phyloP scores from a whole-genome alignment of 2,797 vertebrate genomes.

The Crocodylus rhombifer region DNA sequence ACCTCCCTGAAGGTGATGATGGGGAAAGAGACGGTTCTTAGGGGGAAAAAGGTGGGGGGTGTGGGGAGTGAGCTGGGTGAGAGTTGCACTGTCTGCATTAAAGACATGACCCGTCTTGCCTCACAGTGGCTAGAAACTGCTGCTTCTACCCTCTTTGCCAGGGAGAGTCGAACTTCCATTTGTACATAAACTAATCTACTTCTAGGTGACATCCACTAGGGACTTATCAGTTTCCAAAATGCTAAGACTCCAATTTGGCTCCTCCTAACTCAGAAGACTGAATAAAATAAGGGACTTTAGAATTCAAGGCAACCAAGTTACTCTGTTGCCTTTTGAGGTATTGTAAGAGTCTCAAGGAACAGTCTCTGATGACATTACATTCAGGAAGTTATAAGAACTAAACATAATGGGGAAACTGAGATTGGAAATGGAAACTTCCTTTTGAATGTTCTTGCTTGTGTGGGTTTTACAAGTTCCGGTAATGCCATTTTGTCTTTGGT shows the following conservation, averaged over 20 bases:
- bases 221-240: background rate
- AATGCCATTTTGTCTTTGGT: background rate
- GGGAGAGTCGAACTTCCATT: background rate
- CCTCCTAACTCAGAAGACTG: background rate
- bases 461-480: background rate
- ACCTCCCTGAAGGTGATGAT: background rate
- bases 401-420: background rate
- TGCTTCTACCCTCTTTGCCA: background rate
- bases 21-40: rapidly evolving
- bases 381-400: rapidly evolving
- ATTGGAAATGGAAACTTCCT: rapidly evolving
- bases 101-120: background rate
- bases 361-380: background rate
- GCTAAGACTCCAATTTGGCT: background rate
- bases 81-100: background rate
- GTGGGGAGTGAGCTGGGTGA: rapidly evolving
- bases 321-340: rapidly evolving
- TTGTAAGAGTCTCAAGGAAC: background rate
- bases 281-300: slow-evolving; percentile 17
- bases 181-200: background rate
- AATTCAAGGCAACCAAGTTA: background rate
- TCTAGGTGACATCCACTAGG: rapidly evolving
- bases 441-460: background rate
- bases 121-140: background rate
- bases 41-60: rapidly evolving